Base-by-base conservation (phyloP, 2,797 vertebrate species). In the Varecia variegata region DNA sequence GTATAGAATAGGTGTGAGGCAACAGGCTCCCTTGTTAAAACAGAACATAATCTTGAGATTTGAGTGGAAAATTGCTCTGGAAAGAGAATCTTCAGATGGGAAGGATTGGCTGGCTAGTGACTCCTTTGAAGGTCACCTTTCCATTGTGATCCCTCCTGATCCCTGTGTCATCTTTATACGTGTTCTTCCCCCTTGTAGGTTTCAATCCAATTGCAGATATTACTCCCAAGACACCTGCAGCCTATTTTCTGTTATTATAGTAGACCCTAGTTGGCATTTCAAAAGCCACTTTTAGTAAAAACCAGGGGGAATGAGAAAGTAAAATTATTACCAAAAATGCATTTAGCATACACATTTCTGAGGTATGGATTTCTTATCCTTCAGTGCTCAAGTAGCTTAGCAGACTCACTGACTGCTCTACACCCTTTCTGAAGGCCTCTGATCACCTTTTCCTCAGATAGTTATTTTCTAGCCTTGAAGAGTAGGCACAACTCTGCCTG, bases 271-370 rank as follows among this genome's bases (percentile, higher is more conserved):
- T 82, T 95, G 88, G 47, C 32, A 79, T 96, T 94, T 95, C 50
- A 56, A 96, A 90, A 94, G 73, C 23, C 40, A 88, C 30, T 35
- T 95, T 97, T 92, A 88, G 92, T 94, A 82, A 95, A 96, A 96
- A 82, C 65, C 60, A 74, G 68, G 54, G 74, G 77, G 23, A 94
- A 62, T 50, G 58, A 93, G 93, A 96, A 95, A 94, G 76, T 80
- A 86, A 96, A 97, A 85, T 93, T 83, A 96, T 94, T 93, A 93
- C 45, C 80, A 93, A 90, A 96, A 97, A 82, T 90, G 60, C 81
- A 81, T 85, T 97, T 96, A 81, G 67, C 58, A 54, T 81, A 92
- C 54, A 32, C 17, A 17, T 94, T 95, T 96, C 90, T 71, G 88
- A 82, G 92, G 84, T 80, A 71, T 76, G 93, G 65, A 67, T 97